Base-by-base conservation (phyloP, 2,113 vertebrate species). In the Bucco capensis region DNA sequence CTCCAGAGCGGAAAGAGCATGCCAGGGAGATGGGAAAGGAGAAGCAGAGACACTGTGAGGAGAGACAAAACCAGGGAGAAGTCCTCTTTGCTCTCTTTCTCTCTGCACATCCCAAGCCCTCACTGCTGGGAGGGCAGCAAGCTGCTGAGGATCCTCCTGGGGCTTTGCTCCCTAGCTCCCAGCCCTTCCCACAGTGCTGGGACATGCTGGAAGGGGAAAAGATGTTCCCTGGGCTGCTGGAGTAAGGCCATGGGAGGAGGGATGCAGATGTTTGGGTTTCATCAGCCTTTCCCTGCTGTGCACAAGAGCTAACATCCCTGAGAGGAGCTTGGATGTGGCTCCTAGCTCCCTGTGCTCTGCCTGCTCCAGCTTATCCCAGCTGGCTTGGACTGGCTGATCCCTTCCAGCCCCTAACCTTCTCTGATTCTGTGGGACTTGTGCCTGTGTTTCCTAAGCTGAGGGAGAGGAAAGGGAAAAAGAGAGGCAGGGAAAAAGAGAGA, bases 371-470 rank as follows among this genome's bases (percentile, higher is more conserved):
- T n/a, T n/a, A n/a, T n/a, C n/a, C n/a, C n/a, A n/a, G n/a, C n/a
- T n/a, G n/a, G n/a, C n/a, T n/a, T n/a, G n/a, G n/a, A n/a, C n/a
- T n/a, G n/a, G n/a, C n/a, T n/a, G n/a, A n/a, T n/a, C n/a, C n/a
- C n/a, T n/a, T n/a, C n/a, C n/a, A n/a, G n/a, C n/a, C n/a, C n/a
- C n/a, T n/a, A n/a, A n/a, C n/a, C n/a, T n/a, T n/a, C n/a, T n/a
- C n/a, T n/a, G n/a, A n/a, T n/a, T n/a, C n/a, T n/a, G 40, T 11
- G 40, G 40, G 0, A 14, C 1, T 0, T 0, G 4, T 0, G 4
- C 0, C 2, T 6, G 35, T 1, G 10, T 56, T 73, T n/a, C 71
- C 66, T 13, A 19, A 53, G 24, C 4, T 0, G 1, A 15, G 51
- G 37, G 49, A 47, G 67, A 46, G 14, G 51, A 33, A 13, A 42